These are phyloP conservation scores for Hydrocynus forskahlii DNA, from an alignment of 2,797 vertebrate species.

Conservation along the genomic window DNA sequence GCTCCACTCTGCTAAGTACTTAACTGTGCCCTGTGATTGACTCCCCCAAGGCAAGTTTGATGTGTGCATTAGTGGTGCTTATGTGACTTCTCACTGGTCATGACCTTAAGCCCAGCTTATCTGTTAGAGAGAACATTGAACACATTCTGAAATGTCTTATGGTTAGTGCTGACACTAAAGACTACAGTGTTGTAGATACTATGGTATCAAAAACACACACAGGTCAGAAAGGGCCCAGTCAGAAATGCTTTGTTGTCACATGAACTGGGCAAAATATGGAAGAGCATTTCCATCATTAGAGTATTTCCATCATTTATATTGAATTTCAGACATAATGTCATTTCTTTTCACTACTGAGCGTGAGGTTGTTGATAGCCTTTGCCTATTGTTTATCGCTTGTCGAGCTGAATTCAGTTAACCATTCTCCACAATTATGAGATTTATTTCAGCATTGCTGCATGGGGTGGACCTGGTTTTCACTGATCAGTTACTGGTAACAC, in stretches of 20 bases:
- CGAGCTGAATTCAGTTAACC: not conserved
- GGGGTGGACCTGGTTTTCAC: no score
- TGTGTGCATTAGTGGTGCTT: conserved; percentile 9
- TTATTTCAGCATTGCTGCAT: no score
- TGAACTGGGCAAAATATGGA: no score
- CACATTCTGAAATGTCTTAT: not conserved
- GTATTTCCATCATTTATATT: no score
- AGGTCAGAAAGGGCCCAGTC: no score
- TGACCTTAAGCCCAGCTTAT: not conserved
- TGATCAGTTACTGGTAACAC: no score
- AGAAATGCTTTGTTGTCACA: not conserved
- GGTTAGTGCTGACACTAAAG: not conserved
- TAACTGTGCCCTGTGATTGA: conserved; percentile 46
- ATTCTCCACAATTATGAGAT: not conserved
- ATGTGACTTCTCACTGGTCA: conserved; percentile 21
- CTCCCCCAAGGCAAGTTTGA: conserved; percentile 51
- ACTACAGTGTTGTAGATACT: not conserved
- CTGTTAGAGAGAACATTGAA: not conserved
- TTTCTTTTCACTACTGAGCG: not conserved
- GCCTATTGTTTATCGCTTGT: not conserved
- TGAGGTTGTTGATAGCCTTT: not conserved
- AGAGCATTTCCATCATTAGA: no score
- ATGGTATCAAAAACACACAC: not conserved
- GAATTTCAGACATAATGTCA: no score
- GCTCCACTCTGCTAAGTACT: conserved; percentile 6